Evolutionary conservation across 1,140 invertebrate species (phyloP), one percentile per base, ranked within the genome.

Genomic region (Drosophila tropicalis): DNA sequence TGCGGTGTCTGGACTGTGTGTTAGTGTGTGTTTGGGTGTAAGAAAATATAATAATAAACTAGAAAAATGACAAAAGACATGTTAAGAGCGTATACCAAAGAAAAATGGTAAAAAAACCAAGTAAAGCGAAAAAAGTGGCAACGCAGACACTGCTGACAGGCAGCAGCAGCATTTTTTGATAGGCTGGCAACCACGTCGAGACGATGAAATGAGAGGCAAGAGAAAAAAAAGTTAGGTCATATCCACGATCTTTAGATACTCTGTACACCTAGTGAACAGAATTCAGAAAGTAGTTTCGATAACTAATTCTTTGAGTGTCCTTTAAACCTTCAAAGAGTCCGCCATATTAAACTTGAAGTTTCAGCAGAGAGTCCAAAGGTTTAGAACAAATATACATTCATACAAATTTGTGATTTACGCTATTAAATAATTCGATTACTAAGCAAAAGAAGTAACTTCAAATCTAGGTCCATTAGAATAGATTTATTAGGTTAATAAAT

Each of bases 1-100:
- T 41, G 34, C 9, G n/a, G 9, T 34, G 6, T 25, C 22, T 9
- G 5, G 15, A 51, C 10, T 15, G 6, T 41, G 5, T 57, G 41
- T 62, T 13, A 41, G 64, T 57, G 17, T 67, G 68, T 60, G 63
- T 67, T 32, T 41, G 40, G 62, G 60, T 72, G 65, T 57, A 70
- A 67, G 66, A 78, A 79, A 79, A 79, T 73, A 79, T 77, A 77
- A 80, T 80, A 80, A 80, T 80, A 80, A 78, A 78, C 76, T 74
- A 80, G 63, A 80, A 68, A 80, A 80, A 80, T 80, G 78, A 80
- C 78, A 80, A 80, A 80, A 80, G 78, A 78, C 75, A 78, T 77
- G 77, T 80, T 80, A 80, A 80, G 70, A 78, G 75, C 75, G 64
- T 71, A 67, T 55, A 51, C 44, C 44, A 51, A 51, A 5, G 19